A percentile compares a stretch with the other conserved stretches of the same genome.
These are phyloP conservation scores for Rhabdomys pumilio DNA, from an alignment of 2,797 vertebrate genomes.

Conservation along the genomic window DNA sequence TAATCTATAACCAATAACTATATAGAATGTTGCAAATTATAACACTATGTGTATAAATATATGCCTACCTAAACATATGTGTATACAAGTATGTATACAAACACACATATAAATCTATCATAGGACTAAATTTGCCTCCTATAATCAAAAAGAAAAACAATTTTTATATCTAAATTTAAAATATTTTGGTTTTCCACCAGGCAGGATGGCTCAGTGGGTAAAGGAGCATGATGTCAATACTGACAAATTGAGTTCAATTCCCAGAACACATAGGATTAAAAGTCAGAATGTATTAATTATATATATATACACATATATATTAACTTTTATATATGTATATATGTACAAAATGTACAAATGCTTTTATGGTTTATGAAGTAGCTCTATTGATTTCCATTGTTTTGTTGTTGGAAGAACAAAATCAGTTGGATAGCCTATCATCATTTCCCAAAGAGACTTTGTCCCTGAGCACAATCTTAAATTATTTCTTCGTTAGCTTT, in stretches of 20 bases:
- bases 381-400: slow-evolving; percentile 1
- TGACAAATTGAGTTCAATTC: neutral
- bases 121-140: neutral
- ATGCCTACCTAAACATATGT: neutral
- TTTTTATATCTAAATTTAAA: neutral
- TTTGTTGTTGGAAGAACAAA: neutral
- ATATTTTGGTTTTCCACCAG: neutral
- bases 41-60: neutral
- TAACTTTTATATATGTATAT: no score
- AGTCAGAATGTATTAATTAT: neutral
- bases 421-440: neutral
- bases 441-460: slow-evolving; percentile 59
- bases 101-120: neutral
- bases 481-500: slow-evolving; percentile 36
- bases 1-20: neutral
- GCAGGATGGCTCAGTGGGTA: neutral
- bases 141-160: neutral
- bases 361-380: neutral
- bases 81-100: neutral
- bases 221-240: neutral
- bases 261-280: neutral
- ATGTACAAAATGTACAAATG: neutral
- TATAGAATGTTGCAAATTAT: neutral
- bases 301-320: no score
- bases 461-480: slow-evolving; percentile 51